These are phyloP conservation scores for Limenitis camilla DNA, from an alignment of 2,888 invertebrate species.

Conservation along the genomic window DNA sequence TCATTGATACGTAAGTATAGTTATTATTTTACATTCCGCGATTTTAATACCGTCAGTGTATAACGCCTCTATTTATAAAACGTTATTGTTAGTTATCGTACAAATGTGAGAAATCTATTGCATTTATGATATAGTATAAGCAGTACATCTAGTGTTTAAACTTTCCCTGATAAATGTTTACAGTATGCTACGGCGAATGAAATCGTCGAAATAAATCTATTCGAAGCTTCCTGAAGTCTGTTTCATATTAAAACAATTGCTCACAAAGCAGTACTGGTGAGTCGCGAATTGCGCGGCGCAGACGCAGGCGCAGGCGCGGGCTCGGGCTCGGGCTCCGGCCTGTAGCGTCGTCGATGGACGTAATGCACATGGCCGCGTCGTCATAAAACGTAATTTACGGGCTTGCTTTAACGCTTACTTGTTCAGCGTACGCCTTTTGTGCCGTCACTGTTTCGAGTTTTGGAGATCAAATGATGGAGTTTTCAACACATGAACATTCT, in stretches of 20 bases:
- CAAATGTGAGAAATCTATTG: too few species aligned
- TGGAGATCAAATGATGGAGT: conserved; percentile 26
- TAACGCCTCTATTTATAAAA: too few species aligned
- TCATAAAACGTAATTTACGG: conserved; percentile 64
- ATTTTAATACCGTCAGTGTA: too few species aligned
- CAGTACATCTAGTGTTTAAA: too few species aligned
- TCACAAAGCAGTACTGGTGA: conserved; percentile 23
- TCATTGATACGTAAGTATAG: too few species aligned
- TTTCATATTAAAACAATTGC: conserved; percentile 30
- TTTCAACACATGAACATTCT: conserved; percentile 25
- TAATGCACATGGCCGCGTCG: conserved; percentile 56
- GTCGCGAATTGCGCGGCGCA: conserved; percentile 25
- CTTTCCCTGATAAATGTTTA: too few species aligned
- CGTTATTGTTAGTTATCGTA: too few species aligned
- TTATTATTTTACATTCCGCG: too few species aligned
- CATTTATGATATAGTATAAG: too few species aligned
- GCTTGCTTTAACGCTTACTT: conserved; percentile 30
- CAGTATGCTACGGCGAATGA: too few species aligned
- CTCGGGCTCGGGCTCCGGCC: neutral
- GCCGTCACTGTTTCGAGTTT: conserved; percentile 20
- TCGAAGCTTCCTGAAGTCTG: conserved; percentile 27
- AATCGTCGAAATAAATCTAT: conserved; percentile 29
- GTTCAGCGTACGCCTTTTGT: conserved; percentile 35
- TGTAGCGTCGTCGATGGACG: conserved; percentile 43
- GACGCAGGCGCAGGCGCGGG: too few species aligned